phyloP scores from a whole-genome alignment of 2,113 vertebrate species.

The Poecile atricapillus region DNA sequence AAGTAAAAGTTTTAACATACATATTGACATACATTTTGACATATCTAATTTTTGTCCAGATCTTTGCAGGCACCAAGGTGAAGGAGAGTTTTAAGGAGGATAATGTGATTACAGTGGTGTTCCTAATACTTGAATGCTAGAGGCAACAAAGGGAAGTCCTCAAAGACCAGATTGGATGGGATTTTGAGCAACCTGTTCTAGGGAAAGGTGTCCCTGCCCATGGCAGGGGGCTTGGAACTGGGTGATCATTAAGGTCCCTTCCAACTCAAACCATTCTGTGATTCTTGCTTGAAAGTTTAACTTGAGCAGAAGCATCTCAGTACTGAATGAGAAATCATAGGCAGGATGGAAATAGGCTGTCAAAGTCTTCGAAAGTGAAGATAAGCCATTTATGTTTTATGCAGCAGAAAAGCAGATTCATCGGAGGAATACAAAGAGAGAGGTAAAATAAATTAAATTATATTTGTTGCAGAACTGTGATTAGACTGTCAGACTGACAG shows the following conservation, averaged over 20 bases:
- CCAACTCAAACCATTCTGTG: not conserved
- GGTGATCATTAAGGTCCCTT: not conserved
- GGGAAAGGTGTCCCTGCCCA: not conserved
- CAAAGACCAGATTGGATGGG: not conserved
- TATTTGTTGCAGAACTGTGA: not conserved
- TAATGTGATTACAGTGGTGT: not conserved
- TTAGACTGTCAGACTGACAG: not conserved
- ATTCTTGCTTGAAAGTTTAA: not conserved
- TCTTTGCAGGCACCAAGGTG: not conserved
- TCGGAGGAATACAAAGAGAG: not conserved
- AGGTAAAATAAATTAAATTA: not conserved
- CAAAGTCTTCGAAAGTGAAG: slow-evolving; percentile 20
- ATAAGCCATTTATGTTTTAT: slow-evolving; percentile 37
- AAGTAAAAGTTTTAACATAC: not conserved
- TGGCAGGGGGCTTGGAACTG: not conserved
- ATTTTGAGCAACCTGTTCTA: not conserved
- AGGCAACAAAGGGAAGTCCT: not conserved
- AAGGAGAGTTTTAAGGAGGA: not conserved
- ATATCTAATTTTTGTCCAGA: not conserved
- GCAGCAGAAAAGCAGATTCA: not conserved
- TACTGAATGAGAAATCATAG: not conserved
- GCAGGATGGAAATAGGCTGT: not conserved
- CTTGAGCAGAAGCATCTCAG: not conserved
- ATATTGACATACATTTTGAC: not conserved
- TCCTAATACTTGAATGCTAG: not conserved